Evolutionary conservation across 2,113 vertebrate species (phyloP).

Genomic region (Ochotona curzoniae): DNA sequence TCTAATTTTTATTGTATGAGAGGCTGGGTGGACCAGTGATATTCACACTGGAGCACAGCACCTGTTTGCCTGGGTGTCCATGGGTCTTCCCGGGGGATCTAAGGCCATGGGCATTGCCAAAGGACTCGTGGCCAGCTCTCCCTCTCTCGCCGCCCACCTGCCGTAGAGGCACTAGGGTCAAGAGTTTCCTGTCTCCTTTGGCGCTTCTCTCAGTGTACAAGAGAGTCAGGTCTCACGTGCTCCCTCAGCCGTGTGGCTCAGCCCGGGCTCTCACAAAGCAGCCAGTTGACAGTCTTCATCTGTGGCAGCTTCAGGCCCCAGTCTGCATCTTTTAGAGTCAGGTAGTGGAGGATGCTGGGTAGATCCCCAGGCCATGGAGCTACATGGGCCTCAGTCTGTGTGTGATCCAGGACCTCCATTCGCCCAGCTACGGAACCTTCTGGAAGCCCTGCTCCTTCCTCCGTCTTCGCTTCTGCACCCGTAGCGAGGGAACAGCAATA

Average conservation of each 20-base stretch:
- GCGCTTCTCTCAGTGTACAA: background rate
- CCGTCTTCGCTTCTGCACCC: background rate
- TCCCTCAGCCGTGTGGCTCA: background rate
- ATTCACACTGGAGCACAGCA: background rate
- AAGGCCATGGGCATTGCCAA: background rate
- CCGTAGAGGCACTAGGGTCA: background rate
- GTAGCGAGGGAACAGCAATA: background rate
- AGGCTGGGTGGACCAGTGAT: background rate
- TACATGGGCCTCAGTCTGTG: background rate
- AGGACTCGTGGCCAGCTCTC: background rate
- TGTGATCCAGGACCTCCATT: background rate
- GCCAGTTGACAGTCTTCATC: background rate
- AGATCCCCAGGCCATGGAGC: background rate
- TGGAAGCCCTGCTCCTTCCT: background rate
- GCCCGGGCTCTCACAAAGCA: background rate
- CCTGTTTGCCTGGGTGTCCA: background rate
- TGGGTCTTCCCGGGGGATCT: background rate
- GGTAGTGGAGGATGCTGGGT: background rate
- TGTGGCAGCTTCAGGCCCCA: background rate
- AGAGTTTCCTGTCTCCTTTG: background rate
- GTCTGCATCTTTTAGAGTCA: background rate
- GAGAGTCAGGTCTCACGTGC: background rate
- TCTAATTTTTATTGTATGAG: constrained; percentile 52
- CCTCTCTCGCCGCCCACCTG: background rate
- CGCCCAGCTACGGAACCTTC: background rate